Evolutionary conservation across 2,797 vertebrate species (phyloP), one percentile per base, ranked within the genome.

Genomic region (Tokudaia tokunoshimensis): DNA sequence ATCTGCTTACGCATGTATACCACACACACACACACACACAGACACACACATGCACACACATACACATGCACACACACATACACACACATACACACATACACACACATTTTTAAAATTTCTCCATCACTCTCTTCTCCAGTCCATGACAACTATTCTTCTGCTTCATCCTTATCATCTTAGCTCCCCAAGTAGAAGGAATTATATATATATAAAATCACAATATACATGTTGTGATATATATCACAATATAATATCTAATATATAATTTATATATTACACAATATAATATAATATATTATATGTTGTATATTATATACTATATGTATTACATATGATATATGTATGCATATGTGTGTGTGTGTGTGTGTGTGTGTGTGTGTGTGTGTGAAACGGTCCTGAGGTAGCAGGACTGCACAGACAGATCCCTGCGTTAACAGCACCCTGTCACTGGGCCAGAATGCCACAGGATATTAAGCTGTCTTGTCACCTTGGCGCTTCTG

Each of bases 391-490:
- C 15, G 65, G 55, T 55, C 41, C 74, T 47, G 59, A 41, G 37
- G 41, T 19, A 70, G 44, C n/a, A 87, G 8, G 86, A 92, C 75
- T 44, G 72, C 50, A n/a, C 12, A 81, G 14, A 14, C 24, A 34
- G 22, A 55, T 44, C 55, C 0, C 37, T 26, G 19, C 20, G 20
- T 34, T 47, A 34, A 17, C 2, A 8, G 3, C 3, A 59, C 15
- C 31, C 86, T 26, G 29, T 9, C 61, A 15, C 59, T 50, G 75
- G 31, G 2, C 44, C 37, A 47, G 91, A 47, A 59, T 20, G 79
- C 29, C 7, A 14, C 3, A 2, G 13, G 26, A 17, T 47, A 10
- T 20, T 41, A 4, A 20, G 31, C 13, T 1, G 0, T 11, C 72
- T 44, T 0, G 5, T 47, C 61, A 84, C 41, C 74, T 76, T 14